Base-by-base conservation (phyloP, 2,113 vertebrate species). In the Engraulis encrasicolus region DNA sequence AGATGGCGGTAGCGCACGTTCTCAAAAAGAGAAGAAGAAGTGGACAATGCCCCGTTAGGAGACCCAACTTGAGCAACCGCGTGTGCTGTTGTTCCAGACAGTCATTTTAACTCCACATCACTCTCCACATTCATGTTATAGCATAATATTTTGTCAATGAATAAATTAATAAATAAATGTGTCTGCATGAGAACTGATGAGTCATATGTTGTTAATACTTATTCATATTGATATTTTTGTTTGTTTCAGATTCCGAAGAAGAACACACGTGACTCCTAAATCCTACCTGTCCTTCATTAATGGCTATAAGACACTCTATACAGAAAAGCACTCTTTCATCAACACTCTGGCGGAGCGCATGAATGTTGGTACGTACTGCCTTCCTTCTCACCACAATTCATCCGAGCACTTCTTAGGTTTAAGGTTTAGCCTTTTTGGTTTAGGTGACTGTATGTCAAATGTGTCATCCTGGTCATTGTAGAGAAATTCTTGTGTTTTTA, bases 241-340 rank as follows among this genome's bases (percentile, higher is more conserved):
- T 80, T 80, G n/a, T n/a, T 91, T 81, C 93, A 83, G 92, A 83
- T 96, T 94, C 2, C 91, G 96, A 6, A 92, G 95, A 81, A 92
- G 90, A 88, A 95, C 92, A 18, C 95, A 95, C 78, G 96, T 96
- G 82, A 96, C 96, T 27, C 96, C 96, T 80, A 96, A 96, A 86
- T 96, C 96, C 50, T 96, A 96, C 84, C 89, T 96, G n/a, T 96
- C 95, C 7, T 96, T 96, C 84, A 92, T 96, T 83, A 92, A 90
- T 88, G 92, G 95, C 79, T 96, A 95, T 87, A 96, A 96, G 91
- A 84, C 89, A 1, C 91, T 97, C 82, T 97, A 97, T 82, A 0
- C 89, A 27, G 96, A 96, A 80, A 97, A 97, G 82, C 82, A 96
- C 87, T 31, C 88, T 2, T 92, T 78, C 37, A 96, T 97, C 78